These are phyloP conservation scores for Haliaeetus leucogaster DNA, from an alignment of 2,113 vertebrate genomes.

Conservation along the genomic window DNA sequence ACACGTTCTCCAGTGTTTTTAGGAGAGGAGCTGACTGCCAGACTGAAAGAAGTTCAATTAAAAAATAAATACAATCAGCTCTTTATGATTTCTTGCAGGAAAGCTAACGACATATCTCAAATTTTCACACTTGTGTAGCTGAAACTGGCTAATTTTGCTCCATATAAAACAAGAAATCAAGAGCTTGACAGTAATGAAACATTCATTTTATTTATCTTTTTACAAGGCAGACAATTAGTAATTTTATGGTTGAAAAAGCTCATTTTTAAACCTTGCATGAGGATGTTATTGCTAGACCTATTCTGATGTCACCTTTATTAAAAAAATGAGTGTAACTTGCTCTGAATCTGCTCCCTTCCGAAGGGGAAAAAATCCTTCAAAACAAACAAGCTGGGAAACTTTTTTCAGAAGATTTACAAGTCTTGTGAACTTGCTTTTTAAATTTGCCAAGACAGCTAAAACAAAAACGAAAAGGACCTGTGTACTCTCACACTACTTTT, in stretches of 20 bases:
- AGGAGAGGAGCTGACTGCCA: slow-evolving; percentile 11
- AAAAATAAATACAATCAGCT: slow-evolving; percentile 57
- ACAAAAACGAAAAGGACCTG: background rate
- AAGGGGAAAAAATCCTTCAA: background rate
- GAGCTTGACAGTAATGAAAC: slow-evolving; percentile 71
- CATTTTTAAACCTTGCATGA: slow-evolving; percentile 67
- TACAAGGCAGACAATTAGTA: slow-evolving; percentile 78
- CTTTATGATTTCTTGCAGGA: slow-evolving; percentile 51
- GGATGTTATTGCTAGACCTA: slow-evolving; percentile 60
- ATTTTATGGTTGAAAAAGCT: slow-evolving; percentile 76
- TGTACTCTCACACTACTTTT: background rate
- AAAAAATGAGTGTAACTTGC: slow-evolving; percentile 36
- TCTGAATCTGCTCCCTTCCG: slow-evolving; percentile 28
- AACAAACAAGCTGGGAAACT: background rate
- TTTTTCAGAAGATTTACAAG: background rate
- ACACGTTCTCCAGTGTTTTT: background rate
- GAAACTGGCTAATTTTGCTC: slow-evolving; percentile 68
- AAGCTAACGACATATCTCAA: slow-evolving; percentile 67
- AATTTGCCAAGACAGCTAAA: background rate
- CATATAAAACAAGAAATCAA: slow-evolving; percentile 70
- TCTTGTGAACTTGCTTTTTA: background rate
- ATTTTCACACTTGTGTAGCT: slow-evolving; percentile 65
- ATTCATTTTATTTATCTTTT: slow-evolving; percentile 76
- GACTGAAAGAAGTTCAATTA: slow-evolving; percentile 45
- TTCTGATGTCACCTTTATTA: slow-evolving; percentile 66